phyloP scores from a whole-genome alignment of 2,113 vertebrate species.

The Sporophila hypoxantha region DNA sequence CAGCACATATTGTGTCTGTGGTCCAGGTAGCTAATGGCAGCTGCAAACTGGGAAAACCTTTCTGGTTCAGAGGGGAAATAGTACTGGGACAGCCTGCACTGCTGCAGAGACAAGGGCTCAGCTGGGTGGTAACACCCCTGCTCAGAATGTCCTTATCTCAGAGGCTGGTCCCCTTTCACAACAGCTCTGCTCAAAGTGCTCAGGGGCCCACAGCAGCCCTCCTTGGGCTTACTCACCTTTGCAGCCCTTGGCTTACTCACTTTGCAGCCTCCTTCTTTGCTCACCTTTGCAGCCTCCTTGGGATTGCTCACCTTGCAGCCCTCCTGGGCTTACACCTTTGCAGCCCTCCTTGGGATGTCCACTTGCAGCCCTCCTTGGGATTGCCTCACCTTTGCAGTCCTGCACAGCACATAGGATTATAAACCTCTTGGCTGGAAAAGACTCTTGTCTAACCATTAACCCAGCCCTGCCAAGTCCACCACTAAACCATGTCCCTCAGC shows the following conservation, averaged over 20 bases:
- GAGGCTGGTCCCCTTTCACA: not conserved
- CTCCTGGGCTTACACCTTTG: not conserved
- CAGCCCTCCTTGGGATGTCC: no score
- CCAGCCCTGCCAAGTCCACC: not conserved
- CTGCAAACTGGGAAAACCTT: not conserved
- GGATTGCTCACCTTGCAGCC: not conserved
- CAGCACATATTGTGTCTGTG: not conserved
- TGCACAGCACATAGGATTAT: not conserved
- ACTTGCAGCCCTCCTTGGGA: not conserved
- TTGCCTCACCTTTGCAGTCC: not conserved
- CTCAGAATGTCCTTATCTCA: rapidly evolving
- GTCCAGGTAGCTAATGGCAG: not conserved
- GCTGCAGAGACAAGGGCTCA: not conserved
- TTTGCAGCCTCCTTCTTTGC: no score
- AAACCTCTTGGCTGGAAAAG: not conserved
- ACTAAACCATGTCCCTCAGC: not conserved
- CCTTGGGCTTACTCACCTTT: not conserved
- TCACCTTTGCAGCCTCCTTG: not conserved
- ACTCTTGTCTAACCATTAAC: not conserved
- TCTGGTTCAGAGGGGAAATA: not conserved
- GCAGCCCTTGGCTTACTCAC: no score
- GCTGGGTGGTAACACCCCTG: not conserved
- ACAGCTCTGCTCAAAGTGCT: not conserved
- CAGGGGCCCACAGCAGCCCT: not conserved
- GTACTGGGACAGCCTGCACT: not conserved